These are phyloP conservation scores for Alviniconcha strummeri DNA, from an alignment of 2,888 invertebrate genomes.

Conservation along the genomic window DNA sequence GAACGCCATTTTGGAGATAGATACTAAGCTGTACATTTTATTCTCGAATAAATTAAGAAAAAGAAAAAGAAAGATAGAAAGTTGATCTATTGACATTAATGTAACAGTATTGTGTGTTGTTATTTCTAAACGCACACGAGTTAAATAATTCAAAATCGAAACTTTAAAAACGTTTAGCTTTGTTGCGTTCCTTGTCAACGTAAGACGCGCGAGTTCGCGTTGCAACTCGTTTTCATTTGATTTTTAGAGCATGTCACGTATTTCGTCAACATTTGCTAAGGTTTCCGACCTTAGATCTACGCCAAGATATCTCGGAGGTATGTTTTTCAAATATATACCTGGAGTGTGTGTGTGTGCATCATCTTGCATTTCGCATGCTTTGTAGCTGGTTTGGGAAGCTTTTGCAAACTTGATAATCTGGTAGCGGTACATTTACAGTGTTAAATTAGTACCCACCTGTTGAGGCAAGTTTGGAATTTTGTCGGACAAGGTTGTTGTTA, in stretches of 20 bases:
- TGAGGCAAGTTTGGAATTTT: no score
- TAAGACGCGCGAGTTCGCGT: slow-evolving; percentile 49
- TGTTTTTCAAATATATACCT: not conserved
- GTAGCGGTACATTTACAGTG: no score
- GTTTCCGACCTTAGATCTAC: slow-evolving; percentile 41
- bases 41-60: not conserved
- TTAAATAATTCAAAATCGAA: not conserved
- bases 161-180: not conserved
- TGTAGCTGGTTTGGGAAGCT: slow-evolving; percentile 9
- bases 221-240: slow-evolving; percentile 45
- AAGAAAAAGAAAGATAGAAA: not conserved
- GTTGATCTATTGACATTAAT: not conserved
- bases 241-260: slow-evolving; percentile 49
- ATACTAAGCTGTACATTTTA: not conserved
- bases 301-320: slow-evolving; percentile 47
- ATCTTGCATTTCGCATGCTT: not conserved
- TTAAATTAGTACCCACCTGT: no score
- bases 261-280: slow-evolving; percentile 47
- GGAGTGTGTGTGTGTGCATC: not conserved
- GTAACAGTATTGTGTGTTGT: not conserved
- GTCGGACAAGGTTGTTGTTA: no score
- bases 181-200: slow-evolving; percentile 56
- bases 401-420: not conserved
- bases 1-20: slow-evolving; percentile 50
- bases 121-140: not conserved